Evolutionary conservation across 2,797 vertebrate genomes (phyloP), one percentile per base, ranked within the genome.

Genomic region (Parambassis ranga): DNA sequence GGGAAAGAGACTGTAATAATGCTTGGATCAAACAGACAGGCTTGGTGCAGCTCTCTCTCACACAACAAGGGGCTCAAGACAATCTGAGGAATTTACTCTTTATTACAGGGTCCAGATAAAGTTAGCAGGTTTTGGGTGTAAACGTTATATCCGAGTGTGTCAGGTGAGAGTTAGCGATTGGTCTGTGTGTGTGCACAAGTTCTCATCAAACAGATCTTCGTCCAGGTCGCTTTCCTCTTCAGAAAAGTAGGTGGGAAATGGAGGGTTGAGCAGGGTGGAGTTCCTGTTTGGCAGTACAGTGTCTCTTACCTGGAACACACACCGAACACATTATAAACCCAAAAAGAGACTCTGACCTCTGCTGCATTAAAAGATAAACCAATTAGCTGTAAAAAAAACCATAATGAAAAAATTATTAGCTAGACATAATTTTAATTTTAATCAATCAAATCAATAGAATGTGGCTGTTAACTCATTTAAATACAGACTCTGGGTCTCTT

Each of bases 181-280:
- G 1, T 94, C 90, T 1, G 83, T 87, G 85, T 94, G 94, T 67
- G 93, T 76, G 59, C 94, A 96, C 75, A 97, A 31, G n/a, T 92
- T 65, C 0, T 94, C 87, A 9, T 95, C 94, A 1, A 92, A 98
- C 64, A 98, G 78, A 69, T 99, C 95, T 81, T 99, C 96, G 2
- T 94, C 92, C n/a, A 99, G 91, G 11, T 94, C 70, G 24, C 93
- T 92, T 0, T 95, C 94, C 48, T 93, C 94, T 71, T 98, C 96
- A 16, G 91, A 89, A 72, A 98, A 98, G 86, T 90, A 98, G 0
- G 96, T 98, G 23, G 96, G 96, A 75, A 98, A 98, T 0, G 96
- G 97, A 9, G 93, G 93, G 37, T 77, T 90, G 79, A 65, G 52
- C 15, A 93, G 86, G 64, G 83, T 80, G 55, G 87, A 65, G 7